Conservation (phyloP, 2,797 vertebrate genomes). For the Lates japonicus region DNA sequence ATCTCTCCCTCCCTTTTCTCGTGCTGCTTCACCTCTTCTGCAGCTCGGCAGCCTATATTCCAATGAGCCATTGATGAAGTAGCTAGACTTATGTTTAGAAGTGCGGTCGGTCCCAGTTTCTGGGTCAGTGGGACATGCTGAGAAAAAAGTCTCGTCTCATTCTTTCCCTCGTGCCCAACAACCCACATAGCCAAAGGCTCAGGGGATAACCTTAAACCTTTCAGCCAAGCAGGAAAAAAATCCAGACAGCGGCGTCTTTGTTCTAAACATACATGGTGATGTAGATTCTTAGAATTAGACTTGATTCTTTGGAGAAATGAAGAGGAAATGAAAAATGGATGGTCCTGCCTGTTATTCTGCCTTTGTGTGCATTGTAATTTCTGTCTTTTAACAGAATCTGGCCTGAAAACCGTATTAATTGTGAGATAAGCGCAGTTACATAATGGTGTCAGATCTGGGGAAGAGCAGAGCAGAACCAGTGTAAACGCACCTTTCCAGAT, state of each 20-base stretch:
- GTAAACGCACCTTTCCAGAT: conserved; percentile 57
- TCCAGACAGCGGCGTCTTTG: not conserved
- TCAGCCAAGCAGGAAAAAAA: conserved; percentile 1
- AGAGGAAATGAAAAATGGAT: not conserved
- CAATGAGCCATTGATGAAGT: conserved; percentile 44
- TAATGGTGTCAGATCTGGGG: conserved; percentile 57
- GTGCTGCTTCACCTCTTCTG: conserved; percentile 36
- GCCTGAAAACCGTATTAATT: conserved; percentile 25
- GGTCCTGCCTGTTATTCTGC: not conserved
- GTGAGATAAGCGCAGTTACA: conserved; percentile 42
- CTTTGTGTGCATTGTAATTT: not conserved
- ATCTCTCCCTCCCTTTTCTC: not conserved
- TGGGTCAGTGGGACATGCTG: conserved; percentile 85
- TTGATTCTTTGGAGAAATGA: not conserved
- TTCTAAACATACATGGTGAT: not conserved
- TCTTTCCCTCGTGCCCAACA: conserved; percentile 44
- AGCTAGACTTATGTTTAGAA: conserved; percentile 72
- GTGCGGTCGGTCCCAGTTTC: conserved; percentile 72
- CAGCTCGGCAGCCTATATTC: conserved; percentile 82
- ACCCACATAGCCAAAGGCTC: conserved; percentile 63
- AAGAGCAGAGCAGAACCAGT: conserved; percentile 44
- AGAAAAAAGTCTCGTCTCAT: conserved; percentile 61
- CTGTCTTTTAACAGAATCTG: not conserved
- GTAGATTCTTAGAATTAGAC: not conserved
- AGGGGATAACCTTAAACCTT: conserved; percentile 51